phyloP scores from a whole-genome alignment of 2,113 vertebrate genomes.

The Thinocorus orbignyianus region DNA sequence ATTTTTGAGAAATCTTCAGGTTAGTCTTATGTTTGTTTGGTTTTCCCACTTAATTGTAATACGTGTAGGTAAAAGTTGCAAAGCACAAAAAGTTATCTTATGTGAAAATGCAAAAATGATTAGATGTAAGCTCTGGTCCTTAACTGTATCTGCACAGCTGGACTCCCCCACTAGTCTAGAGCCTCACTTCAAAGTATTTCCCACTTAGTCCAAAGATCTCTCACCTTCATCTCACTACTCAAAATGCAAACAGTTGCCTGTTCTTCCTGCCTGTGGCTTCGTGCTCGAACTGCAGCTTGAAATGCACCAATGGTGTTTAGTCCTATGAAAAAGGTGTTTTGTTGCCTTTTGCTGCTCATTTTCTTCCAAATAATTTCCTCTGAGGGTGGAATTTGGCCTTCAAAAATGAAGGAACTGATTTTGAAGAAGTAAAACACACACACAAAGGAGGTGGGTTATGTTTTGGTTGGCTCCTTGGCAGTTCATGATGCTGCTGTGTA shows the following conservation, averaged over 20 bases:
- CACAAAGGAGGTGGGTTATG: fast-evolving
- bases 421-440: background rate
- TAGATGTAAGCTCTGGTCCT: background rate
- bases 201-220: background rate
- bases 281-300: background rate
- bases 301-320: background rate
- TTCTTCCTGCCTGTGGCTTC: background rate
- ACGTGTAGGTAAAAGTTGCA: background rate
- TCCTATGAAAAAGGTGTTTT: background rate
- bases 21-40: background rate
- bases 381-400: background rate
- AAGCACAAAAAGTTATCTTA: background rate
- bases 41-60: background rate
- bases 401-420: background rate
- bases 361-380: background rate
- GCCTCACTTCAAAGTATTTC: background rate
- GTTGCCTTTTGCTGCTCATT: background rate
- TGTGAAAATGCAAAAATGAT: background rate
- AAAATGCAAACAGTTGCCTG: background rate
- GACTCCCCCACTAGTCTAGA: background rate
- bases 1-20: background rate
- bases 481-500: background rate
- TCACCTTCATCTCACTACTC: background rate
- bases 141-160: background rate
- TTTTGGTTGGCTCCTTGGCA: background rate